Base-by-base conservation (phyloP, 2,797 vertebrate genomes). In the Amblyraja radiata region DNA sequence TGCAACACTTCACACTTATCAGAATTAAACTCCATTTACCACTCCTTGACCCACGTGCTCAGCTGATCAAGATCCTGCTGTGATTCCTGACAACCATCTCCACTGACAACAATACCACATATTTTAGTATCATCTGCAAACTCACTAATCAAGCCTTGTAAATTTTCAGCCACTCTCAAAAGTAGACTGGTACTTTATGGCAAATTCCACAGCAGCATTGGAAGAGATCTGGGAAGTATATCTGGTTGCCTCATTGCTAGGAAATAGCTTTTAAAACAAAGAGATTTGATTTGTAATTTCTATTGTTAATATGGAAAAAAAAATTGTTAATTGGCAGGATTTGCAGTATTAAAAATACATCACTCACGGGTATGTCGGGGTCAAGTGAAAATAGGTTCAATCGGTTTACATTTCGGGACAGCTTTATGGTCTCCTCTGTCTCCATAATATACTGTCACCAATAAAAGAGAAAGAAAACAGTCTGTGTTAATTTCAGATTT, bases 351-450 rank as follows among this genome's bases (percentile, higher is more conserved):
- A 39, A 68, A 65, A 68, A 76, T 58, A 32, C 28, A 16, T 14
- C 1, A 94, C 98, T 95, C 96, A 99, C 98, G 77, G 97, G 97
- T 94, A 98, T 98, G 94, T 99, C 98, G 14, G 98, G 97, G 95
- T 99, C 98, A 94, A 99, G 96, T 0, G 98, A 99, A 95, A 99
- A 99, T 90, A 99, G 96, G 95, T 99, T 99, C 18, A 99, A 94
- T 36, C 99, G 96, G 94, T 98, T 97, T 93, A 96, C 95, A 94
- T 97, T 97, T 94, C 99, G 96, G 93, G 97, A 97, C 23, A 95
- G 95, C 95, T 97, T 97, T 93, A 98, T 97, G 1, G 96, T 96
- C 93, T 99, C 98, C 94, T 99, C 98, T 10, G 98, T 99, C 96
- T 99, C 99, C 46, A 97, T 96, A 95, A 98, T 97, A 94, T 99